phyloP scores from a whole-genome alignment of 2,888 invertebrate species.

The Dryobotodes eremita region DNA sequence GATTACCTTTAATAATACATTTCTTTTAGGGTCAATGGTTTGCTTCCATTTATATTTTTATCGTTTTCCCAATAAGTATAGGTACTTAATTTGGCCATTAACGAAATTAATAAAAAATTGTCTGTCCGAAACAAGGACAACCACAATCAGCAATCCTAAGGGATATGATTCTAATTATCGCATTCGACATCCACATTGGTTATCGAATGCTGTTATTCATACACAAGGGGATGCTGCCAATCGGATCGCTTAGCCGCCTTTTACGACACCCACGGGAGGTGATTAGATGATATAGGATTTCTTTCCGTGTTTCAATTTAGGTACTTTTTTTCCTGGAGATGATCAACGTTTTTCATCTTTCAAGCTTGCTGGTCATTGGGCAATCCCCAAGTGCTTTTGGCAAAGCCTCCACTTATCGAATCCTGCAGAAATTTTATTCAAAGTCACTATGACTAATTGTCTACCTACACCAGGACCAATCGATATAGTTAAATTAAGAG shows the following conservation, averaged over 20 bases:
- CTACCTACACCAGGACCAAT: not conserved
- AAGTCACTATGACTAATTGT: not conserved
- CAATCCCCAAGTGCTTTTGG: not conserved
- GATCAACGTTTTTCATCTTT: not conserved
- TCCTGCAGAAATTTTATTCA: not conserved
- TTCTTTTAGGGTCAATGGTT: not conserved
- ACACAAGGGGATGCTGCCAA: slow-evolving; percentile 28
- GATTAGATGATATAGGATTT: slow-evolving; percentile 41
- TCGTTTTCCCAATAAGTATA: not conserved
- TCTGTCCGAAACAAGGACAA: not conserved
- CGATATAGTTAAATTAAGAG: not conserved
- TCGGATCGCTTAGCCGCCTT: slow-evolving; percentile 44
- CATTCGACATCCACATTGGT: not conserved
- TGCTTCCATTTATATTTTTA: not conserved
- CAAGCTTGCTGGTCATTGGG: slow-evolving; percentile 19
- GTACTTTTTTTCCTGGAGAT: slow-evolving; percentile 2
- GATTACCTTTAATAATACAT: not conserved
- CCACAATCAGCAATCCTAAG: not conserved
- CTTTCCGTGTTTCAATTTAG: slow-evolving; percentile 14
- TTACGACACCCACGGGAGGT: slow-evolving; percentile 53
- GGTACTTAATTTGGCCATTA: not conserved
- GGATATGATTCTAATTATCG: slow-evolving; percentile 33
- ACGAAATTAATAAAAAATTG: not conserved
- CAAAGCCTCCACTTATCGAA: not conserved
- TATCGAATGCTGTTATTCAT: slow-evolving; percentile 23